Evolutionary conservation across 2,113 vertebrate genomes (phyloP).

Genomic region (Azemiops feae): DNA sequence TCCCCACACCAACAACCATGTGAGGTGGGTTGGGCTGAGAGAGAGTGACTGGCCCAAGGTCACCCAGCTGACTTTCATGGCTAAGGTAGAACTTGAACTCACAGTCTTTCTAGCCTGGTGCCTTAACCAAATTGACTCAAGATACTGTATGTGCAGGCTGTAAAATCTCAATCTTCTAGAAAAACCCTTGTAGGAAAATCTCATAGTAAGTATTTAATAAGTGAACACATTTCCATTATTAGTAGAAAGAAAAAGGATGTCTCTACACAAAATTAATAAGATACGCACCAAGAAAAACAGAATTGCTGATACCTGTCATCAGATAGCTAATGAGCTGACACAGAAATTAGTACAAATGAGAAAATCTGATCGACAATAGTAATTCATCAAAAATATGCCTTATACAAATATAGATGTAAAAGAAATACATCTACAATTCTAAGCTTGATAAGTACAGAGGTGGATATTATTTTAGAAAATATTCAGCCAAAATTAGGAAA

Average conservation of each 20-base stretch:
- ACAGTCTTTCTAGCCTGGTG: background rate
- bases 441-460: background rate
- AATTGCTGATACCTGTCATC: background rate
- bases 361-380: background rate
- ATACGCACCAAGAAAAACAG: background rate
- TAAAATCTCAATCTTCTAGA: background rate
- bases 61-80: background rate
- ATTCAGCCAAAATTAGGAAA: background rate
- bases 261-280: background rate
- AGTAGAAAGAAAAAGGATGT: background rate
- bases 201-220: background rate
- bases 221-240: background rate
- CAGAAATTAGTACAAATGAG: background rate
- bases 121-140: background rate
- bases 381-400: background rate
- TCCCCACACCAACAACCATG: background rate
- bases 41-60: background rate
- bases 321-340: background rate
- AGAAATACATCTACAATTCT: background rate
- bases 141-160: too few relatives aligned
- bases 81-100: background rate
- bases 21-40: background rate
- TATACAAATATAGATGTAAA: background rate
- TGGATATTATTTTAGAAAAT: background rate
- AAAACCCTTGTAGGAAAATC: background rate